phyloP scores from a whole-genome alignment of 2,113 vertebrate species.

The Elephas maximus region DNA sequence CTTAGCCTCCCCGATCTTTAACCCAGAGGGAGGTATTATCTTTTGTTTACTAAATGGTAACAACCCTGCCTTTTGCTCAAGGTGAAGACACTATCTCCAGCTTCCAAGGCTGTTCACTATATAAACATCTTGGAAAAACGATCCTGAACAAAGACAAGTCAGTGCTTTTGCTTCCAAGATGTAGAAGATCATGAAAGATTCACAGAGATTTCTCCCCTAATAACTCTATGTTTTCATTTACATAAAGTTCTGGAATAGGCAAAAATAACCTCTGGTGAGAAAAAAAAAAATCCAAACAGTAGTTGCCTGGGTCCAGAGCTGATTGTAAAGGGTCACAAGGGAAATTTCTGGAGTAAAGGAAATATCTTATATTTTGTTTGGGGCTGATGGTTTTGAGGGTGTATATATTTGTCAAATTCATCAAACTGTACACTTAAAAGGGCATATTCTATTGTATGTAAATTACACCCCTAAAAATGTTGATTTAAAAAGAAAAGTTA shows the following conservation, averaged over 20 bases:
- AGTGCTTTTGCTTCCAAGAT: background rate
- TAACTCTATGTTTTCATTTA: background rate
- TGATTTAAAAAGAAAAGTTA: background rate
- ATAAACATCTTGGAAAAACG: background rate
- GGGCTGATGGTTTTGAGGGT: background rate
- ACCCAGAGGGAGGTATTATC: background rate
- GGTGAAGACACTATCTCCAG: background rate
- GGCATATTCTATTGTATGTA: too few relatives aligned
- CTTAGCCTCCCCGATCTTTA: background rate
- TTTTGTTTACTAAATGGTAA: background rate
- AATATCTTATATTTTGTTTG: background rate
- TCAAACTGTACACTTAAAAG: too few relatives aligned
- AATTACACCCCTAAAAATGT: background rate
- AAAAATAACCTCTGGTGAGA: background rate
- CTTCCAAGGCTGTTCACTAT: background rate
- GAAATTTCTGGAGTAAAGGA: background rate
- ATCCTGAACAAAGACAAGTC: background rate
- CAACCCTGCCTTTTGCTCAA: background rate
- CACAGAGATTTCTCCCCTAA: background rate
- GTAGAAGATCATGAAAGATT: background rate
- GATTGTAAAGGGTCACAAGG: background rate
- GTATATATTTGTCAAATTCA: background rate
- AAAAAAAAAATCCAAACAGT: background rate
- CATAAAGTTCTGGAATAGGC: background rate
- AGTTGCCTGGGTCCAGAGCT: background rate